Percentiles rank a stretch among this genome's conserved stretches.
Evolutionary conservation across 2,113 vertebrate genomes (phyloP).

Genomic region (Pygoscelis antarcticus): DNA sequence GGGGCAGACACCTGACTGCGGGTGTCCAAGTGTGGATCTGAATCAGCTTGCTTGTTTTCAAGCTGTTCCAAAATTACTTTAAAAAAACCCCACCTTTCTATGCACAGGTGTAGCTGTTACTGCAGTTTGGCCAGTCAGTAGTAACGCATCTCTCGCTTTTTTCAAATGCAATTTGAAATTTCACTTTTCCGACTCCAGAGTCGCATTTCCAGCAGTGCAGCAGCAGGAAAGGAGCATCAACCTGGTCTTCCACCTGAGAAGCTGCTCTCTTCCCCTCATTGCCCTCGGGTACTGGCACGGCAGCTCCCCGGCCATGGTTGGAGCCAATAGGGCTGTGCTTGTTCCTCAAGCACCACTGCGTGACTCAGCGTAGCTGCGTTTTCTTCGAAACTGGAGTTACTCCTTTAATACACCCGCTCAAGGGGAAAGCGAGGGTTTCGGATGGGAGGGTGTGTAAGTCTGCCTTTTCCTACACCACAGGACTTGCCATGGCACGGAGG

Average conservation of each 20-base stretch:
- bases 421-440: neutral
- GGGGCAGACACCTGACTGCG: rapidly evolving
- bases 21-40: neutral
- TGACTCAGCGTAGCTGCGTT: rapidly evolving
- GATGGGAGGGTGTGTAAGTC: neutral
- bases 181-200: neutral
- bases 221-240: neutral
- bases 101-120: neutral
- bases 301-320: neutral
- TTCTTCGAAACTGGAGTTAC: neutral
- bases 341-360: neutral
- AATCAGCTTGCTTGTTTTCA: neutral
- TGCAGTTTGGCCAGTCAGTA: neutral
- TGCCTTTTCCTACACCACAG: neutral
- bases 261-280: neutral
- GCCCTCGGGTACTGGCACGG: neutral
- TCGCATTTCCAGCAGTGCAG: rapidly evolving
- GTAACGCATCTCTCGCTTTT: neutral
- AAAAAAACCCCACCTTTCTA: neutral
- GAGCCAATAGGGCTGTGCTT: neutral
- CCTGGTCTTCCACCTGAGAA: neutral
- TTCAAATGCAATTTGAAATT: neutral
- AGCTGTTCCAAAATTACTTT: neutral
- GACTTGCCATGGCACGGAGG: conserved; percentile 60
- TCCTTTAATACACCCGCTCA: neutral